Evolutionary conservation across 1,140 invertebrate genomes (phyloP), one percentile per base, ranked within the genome.

Genomic region (Drosophila lowei): DNA sequence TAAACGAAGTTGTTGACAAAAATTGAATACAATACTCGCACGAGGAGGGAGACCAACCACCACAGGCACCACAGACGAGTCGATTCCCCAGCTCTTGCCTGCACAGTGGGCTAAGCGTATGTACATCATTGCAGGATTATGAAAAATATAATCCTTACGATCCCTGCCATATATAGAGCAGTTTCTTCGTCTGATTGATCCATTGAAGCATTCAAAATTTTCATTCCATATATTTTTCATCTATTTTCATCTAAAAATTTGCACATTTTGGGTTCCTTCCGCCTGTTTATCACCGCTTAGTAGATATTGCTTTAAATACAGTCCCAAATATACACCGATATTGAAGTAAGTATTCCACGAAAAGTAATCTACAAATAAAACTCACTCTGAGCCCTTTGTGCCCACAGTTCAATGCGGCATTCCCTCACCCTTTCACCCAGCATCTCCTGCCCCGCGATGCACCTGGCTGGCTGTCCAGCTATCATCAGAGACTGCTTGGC

Each of bases 1-100:
- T 42, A 48, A 55, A 70, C 49, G 43, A 81, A 88, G 77, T 81
- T 77, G 81, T 86, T 85, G 78, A 81, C 77, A 81, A 83, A 77
- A 83, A 88, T 79, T 88, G 83, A 88, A 88, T 79, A 88, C 83
- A 88, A 88, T 88, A 77, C 58, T n/a, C 13, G 18, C 8, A 38
- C n/a, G 42, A 47, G 46, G 50, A 57, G 56, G 41, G 60, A n/a
- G 18, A 62, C 34, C 3, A 38, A 38, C 34, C n/a, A n/a, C n/a
- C n/a, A n/a, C n/a, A n/a, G 25, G 44, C 13, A 55, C 34, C 18
- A 38, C 71, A 56, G 58, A 53, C 72, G 54, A 47, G 48, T 18
- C 55, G 53, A 48, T 47, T 57, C 28, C 30, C 42, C 44, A 54
- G 7, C 47, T 38, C 34, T 6, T 25, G 16, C 8, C 16, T 15